Base-by-base conservation (phyloP, 1,140 invertebrate genomes). In the Sarcophaga bullata region DNA sequence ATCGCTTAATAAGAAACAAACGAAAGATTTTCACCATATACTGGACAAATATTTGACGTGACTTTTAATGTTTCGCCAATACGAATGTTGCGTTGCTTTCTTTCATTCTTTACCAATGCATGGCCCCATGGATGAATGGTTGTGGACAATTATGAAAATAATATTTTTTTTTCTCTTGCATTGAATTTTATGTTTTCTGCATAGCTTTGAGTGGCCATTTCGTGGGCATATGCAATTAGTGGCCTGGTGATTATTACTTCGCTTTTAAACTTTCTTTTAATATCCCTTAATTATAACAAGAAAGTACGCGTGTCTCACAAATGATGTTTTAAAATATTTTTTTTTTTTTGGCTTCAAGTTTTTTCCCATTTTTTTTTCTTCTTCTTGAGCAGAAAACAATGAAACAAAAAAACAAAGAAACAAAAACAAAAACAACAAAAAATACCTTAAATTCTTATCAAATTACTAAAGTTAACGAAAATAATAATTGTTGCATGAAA, bases 281-380 rank as follows among this genome's bases (percentile, higher is more conserved):
- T 68, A 68, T 68, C 62, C 62, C 62, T 68, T 68, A 68, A 68
- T 68, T 68, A 68, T 68, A 68, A 68, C 62, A 68, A 68, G 62
- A 68, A 68, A 68, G 62, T 68, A 19, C 62, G 62, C 62, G 62
- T 68, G 62, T 68, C 62, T 19, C 17, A 25, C n/a, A 68, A 19
- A 25, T 10, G 8, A 68, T 19, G 17, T 68, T 68, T 62, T 17
- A 17, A n/a, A 1, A n/a, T n/a, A n/a, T n/a, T n/a, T 37, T 2
- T 37, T 37, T 37, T 37, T 37, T 37, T 2, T 1, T 37, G 25
- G 25, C 1, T 1, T 2, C 25, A 37, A 37, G 25, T 37, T 37
- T 37, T 37, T n/a, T n/a, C n/a, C n/a, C n/a, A n/a, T n/a, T n/a
- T n/a, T n/a, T n/a, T n/a, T n/a, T n/a, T n/a, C n/a, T n/a, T n/a